Percentiles rank a stretch among this genome's conserved stretches.
Conservation (phyloP, 2,888 invertebrate genomes). For the Catocala sponsa region DNA sequence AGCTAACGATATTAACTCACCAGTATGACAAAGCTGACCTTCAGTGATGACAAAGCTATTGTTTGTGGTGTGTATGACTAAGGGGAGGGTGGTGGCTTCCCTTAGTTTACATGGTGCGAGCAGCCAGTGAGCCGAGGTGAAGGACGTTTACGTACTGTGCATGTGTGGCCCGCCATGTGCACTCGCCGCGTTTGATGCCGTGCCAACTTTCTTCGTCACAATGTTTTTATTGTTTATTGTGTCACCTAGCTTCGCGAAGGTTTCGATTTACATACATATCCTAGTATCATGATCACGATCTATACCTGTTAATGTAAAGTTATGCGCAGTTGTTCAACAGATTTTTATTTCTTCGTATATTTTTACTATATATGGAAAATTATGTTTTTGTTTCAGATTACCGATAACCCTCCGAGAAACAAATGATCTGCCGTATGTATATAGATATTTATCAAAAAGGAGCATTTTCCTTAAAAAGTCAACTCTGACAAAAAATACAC, state of each 20-base stretch:
- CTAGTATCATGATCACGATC: slow-evolving; percentile 18
- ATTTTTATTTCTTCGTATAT: slow-evolving; percentile 14
- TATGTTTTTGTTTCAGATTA: no score
- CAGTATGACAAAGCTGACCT: slow-evolving; percentile 60
- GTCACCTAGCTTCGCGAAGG: slow-evolving; percentile 41
- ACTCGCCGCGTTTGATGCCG: slow-evolving; percentile 42
- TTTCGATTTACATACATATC: slow-evolving; percentile 34
- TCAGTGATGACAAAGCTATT: slow-evolving; percentile 81
- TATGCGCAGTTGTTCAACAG: slow-evolving; percentile 12
- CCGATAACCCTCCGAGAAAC: no score
- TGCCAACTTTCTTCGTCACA: slow-evolving; percentile 50
- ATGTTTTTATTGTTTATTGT: slow-evolving; percentile 43
- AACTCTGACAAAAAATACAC: no score
- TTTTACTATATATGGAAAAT: slow-evolving; percentile 3
- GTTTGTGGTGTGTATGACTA: slow-evolving; percentile 84
- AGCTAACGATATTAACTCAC: slow-evolving; percentile 33
- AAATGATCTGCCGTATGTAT: no score
- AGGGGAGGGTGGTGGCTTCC: slow-evolving; percentile 71
- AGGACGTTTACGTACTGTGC: slow-evolving; percentile 41
- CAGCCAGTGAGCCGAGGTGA: slow-evolving; percentile 39
- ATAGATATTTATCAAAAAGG: no score
- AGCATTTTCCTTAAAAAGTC: no score
- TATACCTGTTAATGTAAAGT: slow-evolving; percentile 5
- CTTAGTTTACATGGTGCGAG: slow-evolving; percentile 38
- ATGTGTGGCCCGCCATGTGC: slow-evolving; percentile 13